These are phyloP conservation scores for Napeogenes inachia DNA, from an alignment of 2,888 invertebrate genomes.

Conservation along the genomic window DNA sequence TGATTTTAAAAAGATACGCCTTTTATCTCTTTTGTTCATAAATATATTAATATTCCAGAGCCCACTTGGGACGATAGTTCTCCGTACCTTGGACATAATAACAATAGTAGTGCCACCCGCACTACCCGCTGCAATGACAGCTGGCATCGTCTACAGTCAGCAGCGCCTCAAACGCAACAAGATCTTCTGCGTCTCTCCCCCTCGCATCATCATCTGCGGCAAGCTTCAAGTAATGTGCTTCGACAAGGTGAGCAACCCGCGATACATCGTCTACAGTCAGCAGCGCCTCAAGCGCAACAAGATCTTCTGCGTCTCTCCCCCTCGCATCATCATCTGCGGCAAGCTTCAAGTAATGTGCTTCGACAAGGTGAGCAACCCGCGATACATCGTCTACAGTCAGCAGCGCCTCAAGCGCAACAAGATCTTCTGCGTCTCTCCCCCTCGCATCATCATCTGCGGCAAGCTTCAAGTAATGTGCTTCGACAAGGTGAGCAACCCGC, in stretches of 20 bases:
- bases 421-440: slow-evolving; percentile 87
- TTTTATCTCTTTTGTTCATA: neutral
- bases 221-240: slow-evolving; percentile 91
- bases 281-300: slow-evolving; percentile 80
- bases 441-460: too few species aligned
- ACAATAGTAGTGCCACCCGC: slow-evolving; percentile 97
- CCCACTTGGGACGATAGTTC: slow-evolving; percentile 77
- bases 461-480: too few species aligned
- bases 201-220: slow-evolving; percentile 87
- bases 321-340: too few species aligned
- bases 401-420: slow-evolving; percentile 80
- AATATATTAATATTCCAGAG: slow-evolving; percentile 54
- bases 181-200: slow-evolving; percentile 88
- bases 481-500: too few species aligned
- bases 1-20: too few species aligned
- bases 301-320: slow-evolving; percentile 87
- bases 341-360: too few species aligned
- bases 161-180: slow-evolving; percentile 80
- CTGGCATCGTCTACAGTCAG: slow-evolving; percentile 88
- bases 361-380: too few species aligned
- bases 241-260: slow-evolving; percentile 83
- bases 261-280: slow-evolving; percentile 51
- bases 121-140: slow-evolving; percentile 91
- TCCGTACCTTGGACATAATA: slow-evolving; percentile 91
- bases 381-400: slow-evolving; percentile 80